phyloP scores from a whole-genome alignment of 2,797 vertebrate genomes.

The Sebastolobus altivelis region DNA sequence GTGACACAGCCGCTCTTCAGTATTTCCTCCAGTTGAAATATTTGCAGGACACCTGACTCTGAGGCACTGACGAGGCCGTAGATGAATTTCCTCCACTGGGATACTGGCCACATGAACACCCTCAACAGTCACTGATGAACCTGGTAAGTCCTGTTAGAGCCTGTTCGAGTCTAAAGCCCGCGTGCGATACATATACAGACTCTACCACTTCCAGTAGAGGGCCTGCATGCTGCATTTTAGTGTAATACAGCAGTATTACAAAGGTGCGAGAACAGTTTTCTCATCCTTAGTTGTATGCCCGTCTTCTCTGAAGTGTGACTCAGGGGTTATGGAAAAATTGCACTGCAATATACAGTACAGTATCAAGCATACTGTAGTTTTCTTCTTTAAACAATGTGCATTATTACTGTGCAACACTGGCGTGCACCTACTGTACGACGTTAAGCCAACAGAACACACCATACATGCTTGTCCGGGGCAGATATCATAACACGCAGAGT shows the following conservation, averaged over 20 bases:
- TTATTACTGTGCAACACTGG: constrained; percentile 77
- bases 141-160: constrained; percentile 29
- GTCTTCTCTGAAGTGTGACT: constrained; percentile 94
- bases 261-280: constrained; percentile 60
- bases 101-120: background rate
- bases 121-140: constrained; percentile 12
- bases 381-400: constrained; percentile 87
- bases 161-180: constrained; percentile 48
- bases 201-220: background rate
- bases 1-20: constrained; percentile 1
- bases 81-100: constrained; percentile 8
- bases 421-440: constrained; percentile 84
- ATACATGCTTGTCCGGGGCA: constrained; percentile 86
- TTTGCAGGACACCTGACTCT: constrained; percentile 7
- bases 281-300: constrained; percentile 79
- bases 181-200: constrained; percentile 17
- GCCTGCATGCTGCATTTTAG: constrained; percentile 27
- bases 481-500: constrained; percentile 85
- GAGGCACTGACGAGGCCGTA: constrained; percentile 4
- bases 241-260: constrained; percentile 67
- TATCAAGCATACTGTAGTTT: constrained; percentile 82
- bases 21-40: constrained; percentile 11
- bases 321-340: constrained; percentile 93
- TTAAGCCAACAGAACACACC: constrained; percentile 91
- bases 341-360: constrained; percentile 88